Evolutionary conservation across 2,888 invertebrate species (phyloP).

Genomic region (Phyllotreta cruciferae): DNA sequence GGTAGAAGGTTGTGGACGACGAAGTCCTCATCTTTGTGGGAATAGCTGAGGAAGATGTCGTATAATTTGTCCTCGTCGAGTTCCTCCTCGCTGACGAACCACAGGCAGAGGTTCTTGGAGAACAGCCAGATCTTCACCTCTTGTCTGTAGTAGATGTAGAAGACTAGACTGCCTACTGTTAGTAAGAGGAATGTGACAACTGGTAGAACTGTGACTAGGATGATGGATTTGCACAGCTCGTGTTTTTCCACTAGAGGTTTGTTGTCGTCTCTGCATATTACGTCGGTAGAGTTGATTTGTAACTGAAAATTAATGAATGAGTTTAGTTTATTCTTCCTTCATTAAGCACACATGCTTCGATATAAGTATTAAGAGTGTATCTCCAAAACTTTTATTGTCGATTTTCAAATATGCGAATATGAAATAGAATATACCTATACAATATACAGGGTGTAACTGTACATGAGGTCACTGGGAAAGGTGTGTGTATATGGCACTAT

Average conservation of each 20-base stretch:
- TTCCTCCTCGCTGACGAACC: conserved; percentile 73
- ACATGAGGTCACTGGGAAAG: too few relatives aligned
- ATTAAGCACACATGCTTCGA: too few relatives aligned
- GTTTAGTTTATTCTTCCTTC: not conserved
- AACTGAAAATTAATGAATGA: conserved; percentile 24
- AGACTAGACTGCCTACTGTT: conserved; percentile 54
- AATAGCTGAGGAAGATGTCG: conserved; percentile 84
- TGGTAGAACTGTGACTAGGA: conserved; percentile 55
- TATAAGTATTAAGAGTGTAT: conserved; percentile 2
- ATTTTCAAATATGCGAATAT: too few relatives aligned
- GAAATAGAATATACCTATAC: too few relatives aligned
- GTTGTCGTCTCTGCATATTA: conserved; percentile 47
- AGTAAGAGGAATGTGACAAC: conserved; percentile 47
- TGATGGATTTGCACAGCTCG: conserved; percentile 46
- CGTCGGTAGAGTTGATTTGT: conserved; percentile 45
- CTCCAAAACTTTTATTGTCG: too few relatives aligned
- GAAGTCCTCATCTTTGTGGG: conserved; percentile 77
- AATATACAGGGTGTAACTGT: too few relatives aligned
- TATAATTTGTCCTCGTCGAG: conserved; percentile 72
- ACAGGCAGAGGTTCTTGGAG: conserved; percentile 67
- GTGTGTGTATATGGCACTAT: too few relatives aligned
- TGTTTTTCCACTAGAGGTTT: conserved; percentile 51
- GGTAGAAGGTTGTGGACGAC: conserved; percentile 71
- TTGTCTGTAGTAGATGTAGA: conserved; percentile 64
- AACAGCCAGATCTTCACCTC: conserved; percentile 73